phyloP scores from a whole-genome alignment of 2,888 invertebrate species.

The Aproaerema taeniolella region DNA sequence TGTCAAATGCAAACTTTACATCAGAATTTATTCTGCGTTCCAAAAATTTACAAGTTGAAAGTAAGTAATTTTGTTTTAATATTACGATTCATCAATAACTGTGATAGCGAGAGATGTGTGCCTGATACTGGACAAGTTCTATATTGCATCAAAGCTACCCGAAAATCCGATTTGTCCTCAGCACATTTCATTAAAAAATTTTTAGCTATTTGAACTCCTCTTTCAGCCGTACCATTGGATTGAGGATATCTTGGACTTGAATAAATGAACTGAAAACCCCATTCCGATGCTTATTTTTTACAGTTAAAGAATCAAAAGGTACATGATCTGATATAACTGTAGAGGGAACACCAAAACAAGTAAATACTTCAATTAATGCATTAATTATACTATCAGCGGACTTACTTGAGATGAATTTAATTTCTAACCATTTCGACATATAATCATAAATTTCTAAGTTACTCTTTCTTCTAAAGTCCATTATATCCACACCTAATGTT shows the following conservation, averaged over 20 bases:
- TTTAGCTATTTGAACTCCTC: slow-evolving; percentile 10
- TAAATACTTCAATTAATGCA: slow-evolving; percentile 14
- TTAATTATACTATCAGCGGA: slow-evolving; percentile 14
- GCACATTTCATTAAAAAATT: slow-evolving; percentile 9
- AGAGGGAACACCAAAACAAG: slow-evolving; percentile 19
- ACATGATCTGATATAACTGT: slow-evolving; percentile 14
- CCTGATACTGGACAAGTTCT: slow-evolving; percentile 11
- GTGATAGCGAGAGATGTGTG: slow-evolving; percentile 7
- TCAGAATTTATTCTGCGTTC: slow-evolving; percentile 1
- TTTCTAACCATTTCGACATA: too few relatives aligned
- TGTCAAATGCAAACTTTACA: neutral
- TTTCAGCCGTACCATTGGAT: slow-evolving; percentile 17
- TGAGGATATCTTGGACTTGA: too few relatives aligned
- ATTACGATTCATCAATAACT: slow-evolving; percentile 12
- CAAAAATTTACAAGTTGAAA: slow-evolving; percentile 5
- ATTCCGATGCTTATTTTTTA: slow-evolving; percentile 11
- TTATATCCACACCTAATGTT: too few relatives aligned
- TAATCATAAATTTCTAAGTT: too few relatives aligned
- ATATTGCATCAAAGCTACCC: slow-evolving; percentile 11
- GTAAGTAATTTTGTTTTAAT: slow-evolving; percentile 12
- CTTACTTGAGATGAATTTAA: too few relatives aligned
- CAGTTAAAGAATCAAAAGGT: slow-evolving; percentile 13
- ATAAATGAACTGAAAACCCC: slow-evolving; percentile 13
- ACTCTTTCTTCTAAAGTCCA: too few relatives aligned
- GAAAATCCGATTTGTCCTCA: slow-evolving; percentile 12